phyloP scores from a whole-genome alignment of 2,797 vertebrate species.

The Phalloptychus januarius region DNA sequence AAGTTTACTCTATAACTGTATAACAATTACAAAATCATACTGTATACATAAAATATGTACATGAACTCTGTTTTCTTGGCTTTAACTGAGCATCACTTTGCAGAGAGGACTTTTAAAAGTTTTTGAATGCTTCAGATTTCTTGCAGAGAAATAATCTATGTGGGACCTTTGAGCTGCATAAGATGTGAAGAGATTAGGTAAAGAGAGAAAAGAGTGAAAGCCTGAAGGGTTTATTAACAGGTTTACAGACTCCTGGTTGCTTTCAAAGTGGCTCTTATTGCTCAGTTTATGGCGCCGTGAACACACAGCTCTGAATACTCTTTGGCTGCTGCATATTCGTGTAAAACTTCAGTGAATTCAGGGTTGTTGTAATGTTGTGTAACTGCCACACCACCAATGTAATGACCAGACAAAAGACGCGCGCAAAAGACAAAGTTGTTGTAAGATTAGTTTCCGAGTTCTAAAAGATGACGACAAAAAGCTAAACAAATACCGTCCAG shows the following conservation, averaged over 20 bases:
- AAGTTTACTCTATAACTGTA: not conserved
- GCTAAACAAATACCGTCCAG: slow-evolving; percentile 13
- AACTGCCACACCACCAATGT: slow-evolving; percentile 29
- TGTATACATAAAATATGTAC: not conserved
- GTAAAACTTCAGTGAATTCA: slow-evolving; percentile 46
- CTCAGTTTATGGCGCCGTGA: slow-evolving; percentile 62
- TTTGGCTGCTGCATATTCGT: slow-evolving; percentile 39
- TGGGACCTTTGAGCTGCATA: slow-evolving; percentile 35
- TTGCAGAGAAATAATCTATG: slow-evolving; percentile 42
- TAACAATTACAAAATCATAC: not conserved
- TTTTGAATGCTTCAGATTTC: slow-evolving; percentile 27
- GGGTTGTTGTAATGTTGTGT: slow-evolving; percentile 29
- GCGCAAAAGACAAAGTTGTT: not conserved
- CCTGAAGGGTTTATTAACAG: slow-evolving; percentile 68
- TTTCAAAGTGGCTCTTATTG: slow-evolving; percentile 71
- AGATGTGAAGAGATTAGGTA: slow-evolving; percentile 33
- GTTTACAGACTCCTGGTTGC: slow-evolving; percentile 75
- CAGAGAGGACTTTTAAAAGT: not conserved
- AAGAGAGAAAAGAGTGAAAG: slow-evolving; percentile 25
- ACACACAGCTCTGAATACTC: slow-evolving; percentile 59
- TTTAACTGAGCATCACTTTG: not conserved
- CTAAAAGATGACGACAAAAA: slow-evolving; percentile 11
- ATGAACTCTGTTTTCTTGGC: not conserved
- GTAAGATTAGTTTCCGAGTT: slow-evolving; percentile 8
- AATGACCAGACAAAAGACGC: slow-evolving; percentile 12